Percentiles rank a stretch among this genome's conserved stretches.
These are phyloP conservation scores for Diarsia rubi DNA, from an alignment of 2,888 invertebrate genomes.

Conservation along the genomic window DNA sequence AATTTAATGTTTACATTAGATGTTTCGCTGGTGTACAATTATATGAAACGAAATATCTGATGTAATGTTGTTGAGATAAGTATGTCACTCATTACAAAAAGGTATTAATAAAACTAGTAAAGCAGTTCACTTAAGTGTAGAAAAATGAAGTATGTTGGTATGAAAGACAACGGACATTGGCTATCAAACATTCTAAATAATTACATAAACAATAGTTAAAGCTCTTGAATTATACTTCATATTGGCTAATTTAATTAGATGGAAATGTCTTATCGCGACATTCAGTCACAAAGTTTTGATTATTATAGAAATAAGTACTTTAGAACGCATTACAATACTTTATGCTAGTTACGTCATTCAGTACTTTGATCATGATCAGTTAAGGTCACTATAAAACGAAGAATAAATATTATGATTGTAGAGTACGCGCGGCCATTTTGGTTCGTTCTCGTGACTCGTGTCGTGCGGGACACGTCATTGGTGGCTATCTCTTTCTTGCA, in stretches of 20 bases:
- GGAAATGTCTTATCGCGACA: conserved; percentile 79
- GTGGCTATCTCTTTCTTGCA: conserved; percentile 87
- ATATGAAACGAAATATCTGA: conserved; percentile 58
- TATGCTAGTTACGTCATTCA: conserved; percentile 88
- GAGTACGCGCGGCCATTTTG: conserved; percentile 90
- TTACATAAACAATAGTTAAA: conserved; percentile 73
- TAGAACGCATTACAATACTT: conserved; percentile 80
- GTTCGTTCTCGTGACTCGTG: conserved; percentile 89
- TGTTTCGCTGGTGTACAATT: conserved; percentile 56
- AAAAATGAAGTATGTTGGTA: conserved; percentile 48
- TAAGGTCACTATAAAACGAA: conserved; percentile 90
- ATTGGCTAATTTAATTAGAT: conserved; percentile 67
- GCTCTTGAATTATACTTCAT: conserved; percentile 70
- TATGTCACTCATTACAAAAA: conserved; percentile 34
- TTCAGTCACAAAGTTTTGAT: conserved; percentile 70
- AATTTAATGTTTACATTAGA: conserved; percentile 53
- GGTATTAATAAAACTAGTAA: conserved; percentile 53
- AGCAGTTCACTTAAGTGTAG: conserved; percentile 51
- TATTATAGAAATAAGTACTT: conserved; percentile 64
- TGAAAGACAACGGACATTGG: conserved; percentile 55
- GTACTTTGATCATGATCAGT: conserved; percentile 90
- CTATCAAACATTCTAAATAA: conserved; percentile 64
- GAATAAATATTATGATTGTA: conserved; percentile 91
- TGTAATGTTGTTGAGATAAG: conserved; percentile 46
- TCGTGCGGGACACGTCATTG: conserved; percentile 89